phyloP scores from a whole-genome alignment of 2,888 invertebrate species.

The Tenthredo amoena region DNA sequence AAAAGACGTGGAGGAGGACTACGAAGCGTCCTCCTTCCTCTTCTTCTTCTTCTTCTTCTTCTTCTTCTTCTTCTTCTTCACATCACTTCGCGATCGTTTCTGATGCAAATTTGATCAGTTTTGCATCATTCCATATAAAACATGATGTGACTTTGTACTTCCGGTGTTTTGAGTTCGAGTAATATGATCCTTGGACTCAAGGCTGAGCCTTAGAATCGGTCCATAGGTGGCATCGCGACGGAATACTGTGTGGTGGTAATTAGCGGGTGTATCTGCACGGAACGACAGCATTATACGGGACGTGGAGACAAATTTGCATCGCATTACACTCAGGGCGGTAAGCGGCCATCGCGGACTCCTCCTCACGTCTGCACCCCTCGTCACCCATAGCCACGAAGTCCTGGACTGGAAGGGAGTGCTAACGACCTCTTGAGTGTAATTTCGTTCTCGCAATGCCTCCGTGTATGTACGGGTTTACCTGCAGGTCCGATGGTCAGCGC shows the following conservation, averaged over 20 bases:
- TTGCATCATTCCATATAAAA: background rate
- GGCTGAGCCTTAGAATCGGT: background rate
- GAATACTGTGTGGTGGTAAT: constrained; percentile 31
- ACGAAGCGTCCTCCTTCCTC: background rate
- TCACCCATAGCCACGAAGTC: background rate
- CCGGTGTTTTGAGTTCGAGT: background rate
- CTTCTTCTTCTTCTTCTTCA: background rate
- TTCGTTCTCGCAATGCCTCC: constrained; percentile 16
- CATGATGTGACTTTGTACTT: background rate
- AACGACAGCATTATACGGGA: constrained; percentile 52
- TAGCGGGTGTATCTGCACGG: constrained; percentile 52
- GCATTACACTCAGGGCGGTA: constrained; percentile 50
- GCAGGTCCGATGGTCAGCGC: constrained; percentile 3
- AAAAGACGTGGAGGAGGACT: background rate
- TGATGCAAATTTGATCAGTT: background rate
- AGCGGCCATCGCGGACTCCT: constrained; percentile 37
- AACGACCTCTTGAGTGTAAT: constrained; percentile 47
- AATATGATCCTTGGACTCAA: background rate
- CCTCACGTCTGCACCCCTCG: constrained; percentile 13
- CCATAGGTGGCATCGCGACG: background rate
- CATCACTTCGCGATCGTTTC: background rate
- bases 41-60: background rate
- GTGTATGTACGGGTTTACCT: background rate
- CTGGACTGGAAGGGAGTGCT: background rate
- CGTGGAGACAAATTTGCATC: constrained; percentile 51